Base-by-base conservation (phyloP, 1,140 invertebrate species). In the Lepidurus apus region DNA sequence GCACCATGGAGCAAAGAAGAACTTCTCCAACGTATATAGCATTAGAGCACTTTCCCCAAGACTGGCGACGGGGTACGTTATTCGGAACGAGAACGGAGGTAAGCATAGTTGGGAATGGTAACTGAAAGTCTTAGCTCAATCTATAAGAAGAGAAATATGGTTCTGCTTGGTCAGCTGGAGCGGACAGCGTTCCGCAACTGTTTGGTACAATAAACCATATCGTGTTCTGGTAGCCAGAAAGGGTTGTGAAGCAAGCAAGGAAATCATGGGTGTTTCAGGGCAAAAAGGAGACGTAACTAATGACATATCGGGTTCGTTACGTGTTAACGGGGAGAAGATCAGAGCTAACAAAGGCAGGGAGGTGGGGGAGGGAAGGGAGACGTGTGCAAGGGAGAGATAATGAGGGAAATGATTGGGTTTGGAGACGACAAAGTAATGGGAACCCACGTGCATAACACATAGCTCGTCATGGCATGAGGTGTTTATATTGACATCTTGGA, bases 311-410 rank as follows among this genome's bases (percentile, higher is more conserved):
- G 53, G 53, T 65, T 65, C 53, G 53, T 65, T 65, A 65, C 53
- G 21, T 17, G 53, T 17, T 65, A 65, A 65, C 53, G 53, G 7
- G 17, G 53, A 65, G n/a, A 65, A 21, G 21, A 13, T 7, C 17
- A n/a, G 53, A 65, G 53, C 53, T 65, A 65, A 65, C 53, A 65
- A 65, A 65, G 53, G 53, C 53, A n/a, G 13, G 53, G 53, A 65
- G 1, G 53, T 13, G 13, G 13, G 53, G 53, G n/a, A 21, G 13
- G 53, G 53, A 65, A 21, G 13, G 53, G 53, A 65, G 53, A 65
- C 53, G 53, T 65, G 53, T 65, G 53, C 53, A 65, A 13, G 53
- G 53, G 21, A 17, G 13, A 65, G 53, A 65, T 65, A 65, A 65
- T 65, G 53, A 65, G 53, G 17, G 53, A 21, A 65, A 21, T 65